Base-by-base conservation (phyloP, 2,797 vertebrate species). In the Pangasius krempfi region DNA sequence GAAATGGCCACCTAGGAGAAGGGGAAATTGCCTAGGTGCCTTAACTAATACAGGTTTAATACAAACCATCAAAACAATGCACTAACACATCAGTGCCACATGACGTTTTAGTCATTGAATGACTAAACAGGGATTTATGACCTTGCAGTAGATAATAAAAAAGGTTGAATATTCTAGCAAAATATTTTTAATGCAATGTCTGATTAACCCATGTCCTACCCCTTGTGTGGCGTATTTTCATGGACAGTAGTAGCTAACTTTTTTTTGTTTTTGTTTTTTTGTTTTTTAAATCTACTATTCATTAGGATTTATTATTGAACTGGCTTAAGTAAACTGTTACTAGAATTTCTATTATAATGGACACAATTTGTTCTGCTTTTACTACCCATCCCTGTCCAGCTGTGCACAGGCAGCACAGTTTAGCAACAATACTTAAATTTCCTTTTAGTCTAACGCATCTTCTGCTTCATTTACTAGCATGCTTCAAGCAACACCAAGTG, bases 1-100 rank as follows among this genome's bases (percentile, higher is more conserved):
- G 62, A 81, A 87, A 88, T 80, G 30, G 37, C 64, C 68, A 84
- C 73, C 76, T 86, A 60, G 80, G 85, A 89, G 81, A 86, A 62
- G 56, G 60, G 68, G 60, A 86, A 81, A 89, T 87, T 62, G 33
- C 89, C 16, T 40, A 80, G 80, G 80, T 84, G 60, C 87, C 20
- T 91, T 89, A 92, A 92, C 92, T 94, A 93, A 95, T 94, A 91
- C 72, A 18, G 85, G 50, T 93, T 94, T 94, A 93, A 93, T 91
- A 89, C 92, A 87, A 90, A 40, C 50, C 91, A 92, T 93, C 85
- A 75, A 88, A 78, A 92, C 90, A 86, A 88, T 9, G 81, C 84
- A 88, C 75, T 73, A 79, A 79, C 47, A 44, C 6, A 27, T 60
- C 84, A 88, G 76, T 73, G 79, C 86, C 50, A 40, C 27, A 27